Base-by-base conservation (phyloP, 2,888 invertebrate species). In the Andrena dorsata region DNA sequence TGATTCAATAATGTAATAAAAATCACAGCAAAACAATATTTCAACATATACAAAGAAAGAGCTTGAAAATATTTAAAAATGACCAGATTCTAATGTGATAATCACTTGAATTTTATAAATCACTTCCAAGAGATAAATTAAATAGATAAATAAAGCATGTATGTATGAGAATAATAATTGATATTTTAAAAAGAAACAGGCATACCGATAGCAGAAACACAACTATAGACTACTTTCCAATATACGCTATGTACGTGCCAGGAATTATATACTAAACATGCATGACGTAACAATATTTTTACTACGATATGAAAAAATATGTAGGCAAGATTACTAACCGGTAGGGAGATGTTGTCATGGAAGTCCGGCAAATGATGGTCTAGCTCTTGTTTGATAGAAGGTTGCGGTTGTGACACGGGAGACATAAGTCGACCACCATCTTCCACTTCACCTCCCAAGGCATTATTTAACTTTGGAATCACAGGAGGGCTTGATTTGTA, bases 321-420 rank as follows among this genome's bases (percentile, higher is more conserved):
- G 49, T 4, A 53, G 10, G 13, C 64, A 76, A 69, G 53, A 30
- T 74, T 81, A 87, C 94, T 94, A 90, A 94, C 94, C 88, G 93
- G 92, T 86, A 94, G 90, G 91, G 94, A 94, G 88, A 94, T 93
- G 89, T 94, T 94, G 90, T 94, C 91, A 89, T 93, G 94, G 90
- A 94, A 94, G 88, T 95, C 95, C 85, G 94, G 93, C 90, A 94
- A 92, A 76, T 93, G 94, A 93, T 95, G 95, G 80, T 94, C 93
- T 80, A 96, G 95, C 94, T 96, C 96, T 94, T 96, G 96, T 94
- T 96, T 96, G 89, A 96, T 94, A 91, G 95, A 95, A 88, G 93
- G 92, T 89, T 93, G 93, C 88, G 94, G 92, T 88, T 95, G 95
- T 81, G 95, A 94, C 84, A 95, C 92, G 93, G 95, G 94, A 91